Evolutionary conservation across 2,113 vertebrate species (phyloP).

Genomic region (Falcunculus frontatus): DNA sequence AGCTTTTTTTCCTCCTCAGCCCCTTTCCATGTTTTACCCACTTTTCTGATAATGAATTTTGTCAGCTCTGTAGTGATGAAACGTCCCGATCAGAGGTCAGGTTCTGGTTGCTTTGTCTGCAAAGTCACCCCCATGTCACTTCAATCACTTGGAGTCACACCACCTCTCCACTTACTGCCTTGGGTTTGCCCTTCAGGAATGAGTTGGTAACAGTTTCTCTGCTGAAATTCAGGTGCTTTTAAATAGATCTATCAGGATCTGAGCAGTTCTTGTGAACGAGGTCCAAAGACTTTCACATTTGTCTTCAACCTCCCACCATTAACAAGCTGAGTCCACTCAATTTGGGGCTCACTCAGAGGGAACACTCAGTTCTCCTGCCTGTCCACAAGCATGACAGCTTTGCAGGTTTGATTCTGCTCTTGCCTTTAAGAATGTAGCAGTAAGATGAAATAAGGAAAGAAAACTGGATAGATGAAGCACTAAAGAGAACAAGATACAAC

Average conservation of each 20-base stretch:
- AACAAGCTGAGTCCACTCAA: not conserved
- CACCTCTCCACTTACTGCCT: not conserved
- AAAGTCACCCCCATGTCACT: not conserved
- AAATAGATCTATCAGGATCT: not conserved
- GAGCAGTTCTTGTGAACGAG: not conserved
- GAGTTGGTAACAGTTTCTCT: not conserved
- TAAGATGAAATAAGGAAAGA: not conserved
- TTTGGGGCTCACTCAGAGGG: not conserved
- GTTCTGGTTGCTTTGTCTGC: not conserved
- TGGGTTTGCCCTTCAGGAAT: not conserved
- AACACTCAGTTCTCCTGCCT: not conserved
- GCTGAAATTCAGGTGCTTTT: not conserved
- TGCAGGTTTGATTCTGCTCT: not conserved
- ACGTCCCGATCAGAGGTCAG: not conserved
- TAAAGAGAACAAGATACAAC: not conserved
- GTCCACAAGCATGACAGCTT: not conserved
- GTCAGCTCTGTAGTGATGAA: not conserved
- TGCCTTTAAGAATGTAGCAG: not conserved
- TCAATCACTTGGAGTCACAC: not conserved
- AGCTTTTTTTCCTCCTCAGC: not conserved
- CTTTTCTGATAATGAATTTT: not conserved
- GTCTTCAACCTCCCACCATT: not conserved
- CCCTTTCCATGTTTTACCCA: not conserved
- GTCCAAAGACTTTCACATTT: not conserved
- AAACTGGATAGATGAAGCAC: not conserved